Conservation (phyloP, 2,797 vertebrate species). For the Falco columbarius region DNA sequence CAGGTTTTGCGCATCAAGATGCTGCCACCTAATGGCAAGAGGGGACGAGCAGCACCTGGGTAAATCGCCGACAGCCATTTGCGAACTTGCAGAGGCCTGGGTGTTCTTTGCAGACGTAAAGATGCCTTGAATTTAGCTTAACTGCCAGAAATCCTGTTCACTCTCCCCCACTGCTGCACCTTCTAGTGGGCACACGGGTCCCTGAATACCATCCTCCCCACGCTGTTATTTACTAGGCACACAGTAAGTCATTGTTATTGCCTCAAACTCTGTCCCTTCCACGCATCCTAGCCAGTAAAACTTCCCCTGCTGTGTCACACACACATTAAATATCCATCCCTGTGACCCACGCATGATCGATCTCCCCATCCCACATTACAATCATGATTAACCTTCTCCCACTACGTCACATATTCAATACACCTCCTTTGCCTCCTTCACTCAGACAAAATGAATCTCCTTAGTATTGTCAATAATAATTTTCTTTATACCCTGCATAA, state of each 20-base stretch:
- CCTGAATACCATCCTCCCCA: background rate
- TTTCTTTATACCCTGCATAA: constrained; percentile 63
- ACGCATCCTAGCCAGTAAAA: background rate
- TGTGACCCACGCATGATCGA: constrained; percentile 42
- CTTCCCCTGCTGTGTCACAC: background rate
- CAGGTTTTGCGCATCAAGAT: background rate
- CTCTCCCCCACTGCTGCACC: background rate
- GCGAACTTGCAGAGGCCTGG: background rate
- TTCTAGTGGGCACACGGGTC: background rate
- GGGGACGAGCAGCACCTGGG: background rate
- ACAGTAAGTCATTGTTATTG: background rate
- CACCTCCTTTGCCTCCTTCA: constrained; percentile 47
- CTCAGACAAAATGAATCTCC: constrained; percentile 63
- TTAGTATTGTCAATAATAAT: constrained; percentile 71
- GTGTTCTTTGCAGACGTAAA: background rate
- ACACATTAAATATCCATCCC: constrained; percentile 39
- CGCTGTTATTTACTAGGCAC: background rate
- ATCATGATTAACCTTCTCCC: constrained; percentile 62
- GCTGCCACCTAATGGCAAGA: constrained; percentile 60
- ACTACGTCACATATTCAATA: constrained; percentile 63
- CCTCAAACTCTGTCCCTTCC: background rate
- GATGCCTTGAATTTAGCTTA: background rate
- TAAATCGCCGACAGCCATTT: background rate
- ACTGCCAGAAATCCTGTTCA: background rate
- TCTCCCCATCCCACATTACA: constrained; percentile 45